Evolutionary conservation across 2,797 vertebrate genomes (phyloP).

Genomic region (Hipposideros larvatus): DNA sequence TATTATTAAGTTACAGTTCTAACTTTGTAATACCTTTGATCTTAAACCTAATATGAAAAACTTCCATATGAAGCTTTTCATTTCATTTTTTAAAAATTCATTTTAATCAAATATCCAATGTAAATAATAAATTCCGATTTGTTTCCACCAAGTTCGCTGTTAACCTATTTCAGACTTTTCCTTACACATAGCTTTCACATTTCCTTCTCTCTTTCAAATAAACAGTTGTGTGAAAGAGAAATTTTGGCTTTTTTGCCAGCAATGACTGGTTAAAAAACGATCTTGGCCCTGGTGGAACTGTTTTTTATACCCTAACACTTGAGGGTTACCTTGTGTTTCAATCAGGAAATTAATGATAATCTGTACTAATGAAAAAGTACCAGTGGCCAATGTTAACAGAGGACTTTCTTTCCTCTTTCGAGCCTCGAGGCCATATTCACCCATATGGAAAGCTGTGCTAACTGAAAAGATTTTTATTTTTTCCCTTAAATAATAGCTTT

Average conservation of each 20-base stretch:
- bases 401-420: not conserved
- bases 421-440: not conserved
- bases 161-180: not conserved
- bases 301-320: conserved; percentile 83
- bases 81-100: conserved; percentile 47
- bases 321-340: conserved; percentile 23
- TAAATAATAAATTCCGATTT: conserved; percentile 30
- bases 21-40: conserved; percentile 40
- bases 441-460: conserved; percentile 5
- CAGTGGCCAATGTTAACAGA: not conserved
- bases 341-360: conserved; percentile 66
- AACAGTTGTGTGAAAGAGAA: conserved; percentile 80
- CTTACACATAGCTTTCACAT: conserved; percentile 29
- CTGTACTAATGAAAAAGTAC: conserved; percentile 16
- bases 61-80: not conserved
- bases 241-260: conserved; percentile 81
- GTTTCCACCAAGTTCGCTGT: not conserved
- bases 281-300: conserved; percentile 67
- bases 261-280: conserved; percentile 78
- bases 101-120: conserved; percentile 49
- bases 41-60: conserved; percentile 43
- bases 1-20: conserved; percentile 9
- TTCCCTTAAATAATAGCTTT: conserved; percentile 64
- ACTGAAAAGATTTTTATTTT: not conserved
- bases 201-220: conserved; percentile 78